Conservation (phyloP, 2,113 vertebrate species). For the Cranoglanis bouderius region DNA sequence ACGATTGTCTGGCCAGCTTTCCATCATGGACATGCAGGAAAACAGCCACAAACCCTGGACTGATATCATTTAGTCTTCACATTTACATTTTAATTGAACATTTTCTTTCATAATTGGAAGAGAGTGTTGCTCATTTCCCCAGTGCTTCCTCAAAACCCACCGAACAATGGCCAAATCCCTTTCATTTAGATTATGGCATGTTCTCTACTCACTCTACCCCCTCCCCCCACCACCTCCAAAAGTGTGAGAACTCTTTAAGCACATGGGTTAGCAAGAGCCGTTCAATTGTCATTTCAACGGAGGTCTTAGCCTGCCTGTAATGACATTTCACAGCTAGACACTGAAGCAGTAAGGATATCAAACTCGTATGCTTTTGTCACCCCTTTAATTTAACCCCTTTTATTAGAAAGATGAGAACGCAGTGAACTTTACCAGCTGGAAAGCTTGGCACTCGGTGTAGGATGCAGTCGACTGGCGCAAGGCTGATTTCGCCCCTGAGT, state of each 20-base stretch:
- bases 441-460: slow-evolving; percentile 3
- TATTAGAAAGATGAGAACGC: slow-evolving; percentile 9
- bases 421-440: slow-evolving; percentile 6
- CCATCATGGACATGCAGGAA: slow-evolving; percentile 9
- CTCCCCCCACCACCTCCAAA: slow-evolving; percentile 30
- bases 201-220: slow-evolving; percentile 40
- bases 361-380: slow-evolving; percentile 8
- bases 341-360: slow-evolving; percentile 6
- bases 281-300: slow-evolving; percentile 30
- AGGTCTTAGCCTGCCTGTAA: slow-evolving; percentile 1
- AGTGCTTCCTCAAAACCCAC: slow-evolving; percentile 43
- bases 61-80: slow-evolving; percentile 39
- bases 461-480: neutral
- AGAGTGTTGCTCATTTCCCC: slow-evolving; percentile 48
- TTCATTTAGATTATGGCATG: slow-evolving; percentile 51
- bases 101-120: slow-evolving; percentile 52
- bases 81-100: slow-evolving; percentile 61
- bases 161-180: slow-evolving; percentile 52
- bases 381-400: slow-evolving; percentile 26
- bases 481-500: slow-evolving; percentile 6
- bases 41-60: slow-evolving; percentile 24
- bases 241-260: slow-evolving; percentile 3
- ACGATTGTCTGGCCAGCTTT: slow-evolving; percentile 20
- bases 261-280: slow-evolving; percentile 13
- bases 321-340: slow-evolving; percentile 24